Evolutionary conservation across 2,888 invertebrate genomes (phyloP).

Genomic region (Mongoloraphidia duomilia): DNA sequence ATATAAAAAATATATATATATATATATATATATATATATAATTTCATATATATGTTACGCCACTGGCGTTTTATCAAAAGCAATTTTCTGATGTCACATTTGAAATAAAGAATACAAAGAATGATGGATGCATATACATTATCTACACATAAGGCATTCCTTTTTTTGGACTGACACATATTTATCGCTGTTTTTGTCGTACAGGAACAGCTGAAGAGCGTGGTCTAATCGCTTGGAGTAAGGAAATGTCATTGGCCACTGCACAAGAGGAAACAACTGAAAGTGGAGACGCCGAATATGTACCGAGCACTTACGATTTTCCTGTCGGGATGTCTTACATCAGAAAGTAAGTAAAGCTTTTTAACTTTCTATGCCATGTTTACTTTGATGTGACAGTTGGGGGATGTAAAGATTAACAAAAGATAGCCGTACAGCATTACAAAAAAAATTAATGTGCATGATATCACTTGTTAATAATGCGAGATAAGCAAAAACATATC

Average conservation of each 20-base stretch:
- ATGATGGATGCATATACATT: neutral
- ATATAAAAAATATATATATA: neutral
- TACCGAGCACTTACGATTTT: slow-evolving; percentile 49
- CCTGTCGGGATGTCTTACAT: slow-evolving; percentile 53
- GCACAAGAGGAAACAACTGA: slow-evolving; percentile 10
- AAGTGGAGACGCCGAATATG: slow-evolving; percentile 30
- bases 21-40: neutral
- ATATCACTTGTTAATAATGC: neutral
- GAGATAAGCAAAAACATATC: neutral
- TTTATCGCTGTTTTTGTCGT: neutral
- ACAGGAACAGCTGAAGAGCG: slow-evolving; percentile 58
- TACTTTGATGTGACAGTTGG: neutral
- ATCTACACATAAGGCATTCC: slow-evolving; percentile 1
- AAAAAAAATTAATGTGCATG: too few relatives aligned
- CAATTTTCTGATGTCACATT: too few relatives aligned
- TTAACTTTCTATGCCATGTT: neutral
- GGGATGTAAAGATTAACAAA: too few relatives aligned
- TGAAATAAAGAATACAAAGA: too few relatives aligned
- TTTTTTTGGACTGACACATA: neutral
- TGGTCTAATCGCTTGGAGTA: slow-evolving; percentile 59
- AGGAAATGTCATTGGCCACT: slow-evolving; percentile 44
- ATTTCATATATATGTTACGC: neutral
- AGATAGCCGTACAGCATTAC: too few relatives aligned
- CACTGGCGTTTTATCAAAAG: too few relatives aligned
- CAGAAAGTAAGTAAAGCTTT: slow-evolving; percentile 31